phyloP scores from a whole-genome alignment of 1,140 invertebrate genomes.

The Dendrolimus punctatus region DNA sequence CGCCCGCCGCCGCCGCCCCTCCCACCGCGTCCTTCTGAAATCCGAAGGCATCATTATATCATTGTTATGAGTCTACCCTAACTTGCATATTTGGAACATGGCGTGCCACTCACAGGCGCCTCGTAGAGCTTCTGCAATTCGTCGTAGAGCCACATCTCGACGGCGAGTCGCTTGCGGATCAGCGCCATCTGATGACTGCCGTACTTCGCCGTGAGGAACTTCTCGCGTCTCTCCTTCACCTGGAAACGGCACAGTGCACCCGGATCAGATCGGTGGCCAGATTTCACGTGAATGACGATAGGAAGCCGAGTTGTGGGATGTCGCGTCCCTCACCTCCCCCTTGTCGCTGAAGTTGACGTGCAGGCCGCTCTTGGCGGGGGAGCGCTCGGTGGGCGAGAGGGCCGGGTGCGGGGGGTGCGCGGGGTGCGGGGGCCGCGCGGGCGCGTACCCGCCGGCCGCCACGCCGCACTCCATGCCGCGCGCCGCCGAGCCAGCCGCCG shows the following conservation, averaged over 20 bases:
- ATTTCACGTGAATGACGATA: no score
- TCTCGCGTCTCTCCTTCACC: conserved; percentile 90
- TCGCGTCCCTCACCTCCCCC: conserved; percentile 69
- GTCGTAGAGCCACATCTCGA: conserved; percentile 98
- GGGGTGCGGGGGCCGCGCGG: conserved; percentile 18
- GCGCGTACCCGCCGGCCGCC: conserved; percentile 30
- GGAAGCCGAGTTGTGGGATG: not conserved
- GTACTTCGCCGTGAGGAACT: conserved; percentile 97
- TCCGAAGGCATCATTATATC: conserved; percentile 13
- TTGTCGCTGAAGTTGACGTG: conserved; percentile 92
- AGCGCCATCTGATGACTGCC: conserved; percentile 97
- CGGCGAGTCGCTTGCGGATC: conserved; percentile 93
- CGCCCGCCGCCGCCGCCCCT: conserved; percentile 15
- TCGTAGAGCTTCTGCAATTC: conserved; percentile 93
- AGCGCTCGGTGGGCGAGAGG: conserved; percentile 76
- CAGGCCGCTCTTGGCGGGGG: conserved; percentile 83
- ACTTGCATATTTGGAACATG: not conserved
- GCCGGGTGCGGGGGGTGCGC: conserved; percentile 42
- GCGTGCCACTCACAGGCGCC: conserved; percentile 75
- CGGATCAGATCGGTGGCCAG: not conserved
- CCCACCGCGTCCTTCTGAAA: conserved; percentile 62
- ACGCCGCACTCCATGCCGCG: conserved; percentile 62
- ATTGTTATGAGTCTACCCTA: not conserved
- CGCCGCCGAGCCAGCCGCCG: conserved; percentile 36
- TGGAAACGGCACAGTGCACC: conserved; percentile 28